These are phyloP conservation scores for Acromyrmex echinatior DNA, from an alignment of 1,140 invertebrate species.

Conservation along the genomic window DNA sequence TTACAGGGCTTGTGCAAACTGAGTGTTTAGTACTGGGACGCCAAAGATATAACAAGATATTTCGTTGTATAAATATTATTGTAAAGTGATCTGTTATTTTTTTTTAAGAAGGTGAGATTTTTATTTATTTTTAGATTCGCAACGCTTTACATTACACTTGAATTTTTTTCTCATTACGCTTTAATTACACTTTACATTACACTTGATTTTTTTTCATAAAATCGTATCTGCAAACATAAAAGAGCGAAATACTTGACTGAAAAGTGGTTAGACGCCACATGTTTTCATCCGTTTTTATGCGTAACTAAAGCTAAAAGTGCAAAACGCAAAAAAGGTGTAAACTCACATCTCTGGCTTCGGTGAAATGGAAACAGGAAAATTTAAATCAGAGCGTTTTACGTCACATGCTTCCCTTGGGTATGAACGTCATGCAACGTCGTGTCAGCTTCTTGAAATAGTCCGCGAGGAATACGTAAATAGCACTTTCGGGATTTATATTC, in stretches of 20 bases:
- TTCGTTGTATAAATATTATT: neutral
- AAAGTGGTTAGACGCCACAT: neutral
- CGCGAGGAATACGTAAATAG: conserved; percentile 30
- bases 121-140: neutral
- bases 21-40: neutral
- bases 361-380: conserved; percentile 33
- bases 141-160: neutral
- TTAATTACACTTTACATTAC: neutral
- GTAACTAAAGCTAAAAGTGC: conserved; percentile 1
- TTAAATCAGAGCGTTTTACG: conserved; percentile 39
- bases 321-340: conserved; percentile 14
- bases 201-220: neutral
- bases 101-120: neutral
- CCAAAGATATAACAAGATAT: neutral
- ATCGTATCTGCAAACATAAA: neutral
- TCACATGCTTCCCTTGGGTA: conserved; percentile 25
- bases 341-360: conserved; percentile 24
- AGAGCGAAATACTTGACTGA: neutral
- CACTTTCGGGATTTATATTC: conserved; percentile 31
- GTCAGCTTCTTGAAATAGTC: conserved; percentile 45
- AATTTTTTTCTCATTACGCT: neutral
- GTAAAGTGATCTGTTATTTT: neutral
- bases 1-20: neutral
- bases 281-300: neutral
- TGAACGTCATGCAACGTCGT: conserved; percentile 15